Percentiles rank a stretch among this genome's conserved stretches.
phyloP scores from a whole-genome alignment of 2,113 vertebrate genomes.

The Phyllostomus discolor region DNA sequence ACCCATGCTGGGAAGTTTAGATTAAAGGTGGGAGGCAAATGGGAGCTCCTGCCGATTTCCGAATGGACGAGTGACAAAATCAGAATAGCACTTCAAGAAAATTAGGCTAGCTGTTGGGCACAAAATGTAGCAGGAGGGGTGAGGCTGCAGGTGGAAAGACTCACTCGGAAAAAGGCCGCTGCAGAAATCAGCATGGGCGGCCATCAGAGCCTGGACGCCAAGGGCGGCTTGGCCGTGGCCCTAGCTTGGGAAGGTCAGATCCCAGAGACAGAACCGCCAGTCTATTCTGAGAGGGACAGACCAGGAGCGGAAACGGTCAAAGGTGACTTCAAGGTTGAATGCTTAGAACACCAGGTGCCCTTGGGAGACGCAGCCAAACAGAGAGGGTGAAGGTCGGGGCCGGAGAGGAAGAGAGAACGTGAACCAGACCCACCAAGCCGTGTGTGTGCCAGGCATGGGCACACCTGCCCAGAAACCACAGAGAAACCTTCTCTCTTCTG shows the following conservation, averaged over 20 bases:
- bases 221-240: not conserved
- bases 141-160: slow-evolving; percentile 43
- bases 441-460: not conserved
- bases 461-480: not conserved
- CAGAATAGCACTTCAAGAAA: slow-evolving; percentile 50
- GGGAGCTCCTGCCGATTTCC: slow-evolving; percentile 49
- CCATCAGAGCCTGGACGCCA: not conserved
- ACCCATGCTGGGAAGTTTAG: slow-evolving; percentile 63
- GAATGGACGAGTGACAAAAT: slow-evolving; percentile 61
- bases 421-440: not conserved
- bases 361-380: not conserved
- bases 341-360: not conserved
- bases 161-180: not conserved
- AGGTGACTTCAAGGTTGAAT: not conserved
- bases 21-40: slow-evolving; percentile 68
- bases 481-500: slow-evolving; percentile 56
- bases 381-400: not conserved
- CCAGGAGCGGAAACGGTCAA: not conserved
- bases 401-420: slow-evolving; percentile 42
- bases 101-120: slow-evolving; percentile 59
- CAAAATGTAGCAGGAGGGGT: not conserved
- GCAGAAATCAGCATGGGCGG: not conserved
- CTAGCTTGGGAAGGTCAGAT: slow-evolving; percentile 18
- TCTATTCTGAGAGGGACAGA: not conserved
- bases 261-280: not conserved